These are phyloP conservation scores for Caenorhabditis wallacei DNA, from an alignment of 2,888 invertebrate genomes.

Conservation along the genomic window DNA sequence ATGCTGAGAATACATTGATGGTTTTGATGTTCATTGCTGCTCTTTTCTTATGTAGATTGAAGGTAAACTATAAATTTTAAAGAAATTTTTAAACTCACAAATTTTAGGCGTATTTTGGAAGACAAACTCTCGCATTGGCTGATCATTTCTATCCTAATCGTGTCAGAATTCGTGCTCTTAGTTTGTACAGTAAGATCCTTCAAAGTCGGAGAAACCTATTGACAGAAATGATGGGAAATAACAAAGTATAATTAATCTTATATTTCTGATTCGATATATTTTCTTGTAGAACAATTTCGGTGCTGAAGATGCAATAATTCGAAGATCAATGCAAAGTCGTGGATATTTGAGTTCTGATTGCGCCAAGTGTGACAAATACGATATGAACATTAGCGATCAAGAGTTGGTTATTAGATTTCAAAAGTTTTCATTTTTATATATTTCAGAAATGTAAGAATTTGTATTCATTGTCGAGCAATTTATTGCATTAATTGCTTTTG, in stretches of 20 bases:
- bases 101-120: slow-evolving; percentile 69
- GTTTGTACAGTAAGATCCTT: slow-evolving; percentile 73
- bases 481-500: slow-evolving; percentile 78
- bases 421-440: background rate
- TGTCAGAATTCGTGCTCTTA: slow-evolving; percentile 71
- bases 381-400: slow-evolving; percentile 72
- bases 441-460: slow-evolving; percentile 75
- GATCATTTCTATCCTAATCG: slow-evolving; percentile 75
- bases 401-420: slow-evolving; percentile 50
- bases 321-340: slow-evolving; percentile 66
- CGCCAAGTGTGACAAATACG: slow-evolving; percentile 69
- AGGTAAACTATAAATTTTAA: too few species aligned
- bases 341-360: slow-evolving; percentile 70
- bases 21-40: slow-evolving; percentile 65
- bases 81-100: background rate
- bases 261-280: background rate
- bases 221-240: slow-evolving; percentile 57
- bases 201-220: slow-evolving; percentile 67
- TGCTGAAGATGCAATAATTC: slow-evolving; percentile 65
- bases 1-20: slow-evolving; percentile 70
- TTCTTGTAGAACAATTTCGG: slow-evolving; percentile 56
- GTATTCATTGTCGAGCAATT: slow-evolving; percentile 73
- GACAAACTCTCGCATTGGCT: slow-evolving; percentile 74
- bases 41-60: slow-evolving; percentile 69
- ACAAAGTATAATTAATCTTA: slow-evolving; percentile 21